Base-by-base conservation (phyloP, 2,113 vertebrate species). In the Cinclus mexicanus region DNA sequence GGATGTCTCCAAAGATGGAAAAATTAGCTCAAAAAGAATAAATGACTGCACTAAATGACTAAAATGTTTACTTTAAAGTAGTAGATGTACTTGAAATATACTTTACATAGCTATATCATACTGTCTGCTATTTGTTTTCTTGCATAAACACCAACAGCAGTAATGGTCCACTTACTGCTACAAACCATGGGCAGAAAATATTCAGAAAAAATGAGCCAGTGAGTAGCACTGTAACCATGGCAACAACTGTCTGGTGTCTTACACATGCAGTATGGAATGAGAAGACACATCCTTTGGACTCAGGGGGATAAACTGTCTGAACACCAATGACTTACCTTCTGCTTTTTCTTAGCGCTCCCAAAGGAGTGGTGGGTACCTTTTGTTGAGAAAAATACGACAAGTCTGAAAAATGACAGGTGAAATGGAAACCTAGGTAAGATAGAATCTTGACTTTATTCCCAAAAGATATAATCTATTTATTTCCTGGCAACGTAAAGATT, bases 391-490 rank as follows among this genome's bases (percentile, higher is more conserved):
- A 87, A 71, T 47, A 26, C 9, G 23, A 53, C 24, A 67, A 41
- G 24, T 72, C 24, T 89, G 83, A 95, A 86, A 84, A 86, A 67
- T 33, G 31, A 59, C 52, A 57, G 15, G 15, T 69, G 46, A 91
- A 91, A 87, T 69, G 46, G 49, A 93, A 95, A 74, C 12, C 20
- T 71, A 72, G 65, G 35, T 56, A 85, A 72, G 31, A 85, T 18
- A 90, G 57, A 61, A 87, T 55, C 65, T 94, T 82, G 37, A 57
- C 14, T 91, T 96, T 90, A 76, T 87, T 93, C 44, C 49, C 44
- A 68, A 10, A 15, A 78, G 69, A 64, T 64, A 60, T 90, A 78
- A 17, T 52, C 9, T 59, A 9, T 77, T 63, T 81, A 69, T 89
- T 94, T 89, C 56, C 9, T 71, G 28, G 15, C 5, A 84, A 60